Base-by-base conservation (phyloP, 1,140 invertebrate species). In the Rhynchophorus ferrugineus region DNA sequence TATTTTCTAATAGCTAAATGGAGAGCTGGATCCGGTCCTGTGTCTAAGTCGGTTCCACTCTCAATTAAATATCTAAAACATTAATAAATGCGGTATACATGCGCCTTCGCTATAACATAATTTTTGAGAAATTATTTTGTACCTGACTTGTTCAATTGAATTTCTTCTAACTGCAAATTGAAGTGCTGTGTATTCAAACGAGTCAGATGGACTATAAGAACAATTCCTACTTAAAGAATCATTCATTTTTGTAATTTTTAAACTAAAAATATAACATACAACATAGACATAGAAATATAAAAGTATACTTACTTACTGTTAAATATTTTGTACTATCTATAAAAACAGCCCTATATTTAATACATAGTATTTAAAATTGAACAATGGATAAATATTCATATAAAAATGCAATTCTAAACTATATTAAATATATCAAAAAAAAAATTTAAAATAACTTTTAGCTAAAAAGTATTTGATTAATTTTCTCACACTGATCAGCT, bases 1-100 rank as follows among this genome's bases (percentile, higher is more conserved):
- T 75, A 73, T 57, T 81, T 71, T 39, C 73, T 65, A 33, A 84
- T 68, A 5, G 84, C 79, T 57, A 82, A 64, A 65, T 85, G 81
- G 18, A 87, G 64, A 1, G 83, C 76, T 75, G 63, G 76, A 72
- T 54, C 78, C 65, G 69, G 68, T 16, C 70, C 67, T 19, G 58
- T 51, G 67, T 85, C 78, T 2, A 83, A 57, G 48, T 77, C 71
- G 9, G 76, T 76, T n/a, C 80, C 79, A 63, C 71, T 71, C 49
- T 83, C 78, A 13, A 85, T 66, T 24, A 86, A 67, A 43, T 63
- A 67, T 59, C 67, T 70, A 24, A 58, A 61, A 43, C 3, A 43
- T 17, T 18, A 16, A 8, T 3, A 8, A 19, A 29, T 29, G 11
- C 11, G 24, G 24, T 6, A 29, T 29, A 29, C 24, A 29, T 29